Conservation (phyloP, 2,113 vertebrate species). For the Riparia riparia region DNA sequence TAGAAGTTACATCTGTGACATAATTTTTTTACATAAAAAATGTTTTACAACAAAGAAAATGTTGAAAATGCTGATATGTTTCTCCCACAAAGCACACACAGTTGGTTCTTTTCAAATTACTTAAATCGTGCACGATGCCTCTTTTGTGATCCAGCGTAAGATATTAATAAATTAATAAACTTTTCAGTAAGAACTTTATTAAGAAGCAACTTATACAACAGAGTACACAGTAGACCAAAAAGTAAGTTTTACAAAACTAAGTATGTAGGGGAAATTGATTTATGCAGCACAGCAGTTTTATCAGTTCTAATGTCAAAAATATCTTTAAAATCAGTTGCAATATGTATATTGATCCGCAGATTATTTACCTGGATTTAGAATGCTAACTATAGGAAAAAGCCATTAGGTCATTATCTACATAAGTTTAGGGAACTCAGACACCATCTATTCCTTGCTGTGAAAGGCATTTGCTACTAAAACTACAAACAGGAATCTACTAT, state of each 20-base stretch:
- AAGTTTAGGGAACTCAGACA: constrained; percentile 44
- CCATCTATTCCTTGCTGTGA: constrained; percentile 15
- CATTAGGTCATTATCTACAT: constrained; percentile 21
- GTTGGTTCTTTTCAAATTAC: neutral
- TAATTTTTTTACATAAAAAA: neutral
- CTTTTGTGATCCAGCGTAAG: neutral
- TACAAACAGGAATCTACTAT: constrained; percentile 41
- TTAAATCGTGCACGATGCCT: neutral
- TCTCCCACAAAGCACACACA: neutral
- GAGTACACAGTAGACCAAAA: neutral
- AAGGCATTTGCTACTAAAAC: constrained; percentile 62
- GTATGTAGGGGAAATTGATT: neutral
- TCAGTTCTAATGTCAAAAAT: neutral
- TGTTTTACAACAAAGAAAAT: neutral
- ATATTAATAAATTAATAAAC: neutral
- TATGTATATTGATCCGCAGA: neutral
- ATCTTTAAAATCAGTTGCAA: constrained; percentile 24
- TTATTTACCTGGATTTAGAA: constrained; percentile 12
- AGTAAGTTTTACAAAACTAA: neutral
- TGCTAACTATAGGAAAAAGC: constrained; percentile 14
- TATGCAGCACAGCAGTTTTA: neutral
- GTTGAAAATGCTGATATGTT: neutral
- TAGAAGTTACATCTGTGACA: neutral
- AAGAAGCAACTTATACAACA: neutral
- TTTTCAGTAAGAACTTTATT: neutral